Conservation (phyloP, 2,797 vertebrate genomes). For the Pseudotriccus pelzelni region DNA sequence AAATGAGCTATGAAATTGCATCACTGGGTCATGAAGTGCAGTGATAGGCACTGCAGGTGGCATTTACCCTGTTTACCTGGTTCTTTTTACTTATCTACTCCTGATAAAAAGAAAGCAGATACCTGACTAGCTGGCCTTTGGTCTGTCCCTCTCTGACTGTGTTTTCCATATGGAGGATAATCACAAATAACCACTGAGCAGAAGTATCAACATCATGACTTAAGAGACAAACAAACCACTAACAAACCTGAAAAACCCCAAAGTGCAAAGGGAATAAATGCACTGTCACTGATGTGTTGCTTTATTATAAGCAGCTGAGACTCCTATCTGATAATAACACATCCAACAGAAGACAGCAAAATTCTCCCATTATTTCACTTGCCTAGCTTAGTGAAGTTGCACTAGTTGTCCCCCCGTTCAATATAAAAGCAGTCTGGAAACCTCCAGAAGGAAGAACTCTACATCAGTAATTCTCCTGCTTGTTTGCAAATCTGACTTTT, state of each 20-base stretch:
- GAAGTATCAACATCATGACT: background rate
- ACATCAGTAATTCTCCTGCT: background rate
- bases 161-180: background rate
- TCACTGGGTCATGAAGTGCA: background rate
- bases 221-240: background rate
- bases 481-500: background rate
- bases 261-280: background rate
- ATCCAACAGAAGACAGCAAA: background rate
- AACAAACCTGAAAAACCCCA: fast-evolving
- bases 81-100: background rate
- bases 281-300: background rate
- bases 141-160: background rate
- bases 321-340: background rate
- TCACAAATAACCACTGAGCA: background rate
- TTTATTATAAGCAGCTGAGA: background rate
- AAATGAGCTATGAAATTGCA: background rate
- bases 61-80: background rate
- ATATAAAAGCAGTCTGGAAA: background rate
- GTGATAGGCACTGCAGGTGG: background rate
- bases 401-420: background rate
- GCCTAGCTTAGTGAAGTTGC: background rate
- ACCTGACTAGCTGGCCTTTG: background rate
- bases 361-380: background rate
- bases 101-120: background rate
- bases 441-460: background rate